A percentile compares a stretch with the other conserved stretches of the same genome.
These are phyloP conservation scores for Coccyzus lansbergi DNA, from an alignment of 2,797 vertebrate genomes.

Conservation along the genomic window DNA sequence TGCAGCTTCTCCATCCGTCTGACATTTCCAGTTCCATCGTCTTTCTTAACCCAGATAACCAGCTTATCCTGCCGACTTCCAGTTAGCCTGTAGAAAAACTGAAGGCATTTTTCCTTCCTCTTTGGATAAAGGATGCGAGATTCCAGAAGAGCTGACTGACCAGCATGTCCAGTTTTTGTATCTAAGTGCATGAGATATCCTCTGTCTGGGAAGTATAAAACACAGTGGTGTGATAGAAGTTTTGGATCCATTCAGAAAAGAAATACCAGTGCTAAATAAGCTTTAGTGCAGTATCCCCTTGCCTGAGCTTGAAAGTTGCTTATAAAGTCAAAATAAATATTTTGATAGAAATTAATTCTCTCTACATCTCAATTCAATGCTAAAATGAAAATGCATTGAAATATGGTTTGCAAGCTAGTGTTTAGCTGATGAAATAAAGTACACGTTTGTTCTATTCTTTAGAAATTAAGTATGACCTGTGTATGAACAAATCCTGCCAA, in stretches of 20 bases:
- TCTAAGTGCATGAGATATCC: constrained; percentile 84
- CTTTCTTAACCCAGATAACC: constrained; percentile 81
- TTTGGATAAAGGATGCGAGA: constrained; percentile 86
- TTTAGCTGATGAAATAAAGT: neutral
- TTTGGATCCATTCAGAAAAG: neutral
- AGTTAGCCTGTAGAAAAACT: constrained; percentile 90
- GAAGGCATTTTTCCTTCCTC: constrained; percentile 85
- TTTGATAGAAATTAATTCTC: neutral
- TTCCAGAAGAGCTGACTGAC: constrained; percentile 82
- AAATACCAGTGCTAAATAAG: neutral
- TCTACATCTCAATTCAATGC: neutral
- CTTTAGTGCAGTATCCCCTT: neutral
- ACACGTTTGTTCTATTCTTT: neutral
- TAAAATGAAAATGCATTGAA: neutral
- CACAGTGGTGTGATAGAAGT: neutral
- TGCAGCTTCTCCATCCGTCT: constrained; percentile 81
- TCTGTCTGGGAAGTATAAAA: constrained; percentile 69
- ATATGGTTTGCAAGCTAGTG: neutral
- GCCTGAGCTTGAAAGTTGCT: neutral
- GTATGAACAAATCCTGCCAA: neutral
- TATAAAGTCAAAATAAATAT: neutral
- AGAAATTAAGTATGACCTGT: neutral
- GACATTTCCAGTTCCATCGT: constrained; percentile 81
- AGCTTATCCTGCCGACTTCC: constrained; percentile 81
- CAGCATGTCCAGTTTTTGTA: constrained; percentile 69